Conservation (phyloP, 1,140 invertebrate species). For the Zeugodacus cucurbitae region DNA sequence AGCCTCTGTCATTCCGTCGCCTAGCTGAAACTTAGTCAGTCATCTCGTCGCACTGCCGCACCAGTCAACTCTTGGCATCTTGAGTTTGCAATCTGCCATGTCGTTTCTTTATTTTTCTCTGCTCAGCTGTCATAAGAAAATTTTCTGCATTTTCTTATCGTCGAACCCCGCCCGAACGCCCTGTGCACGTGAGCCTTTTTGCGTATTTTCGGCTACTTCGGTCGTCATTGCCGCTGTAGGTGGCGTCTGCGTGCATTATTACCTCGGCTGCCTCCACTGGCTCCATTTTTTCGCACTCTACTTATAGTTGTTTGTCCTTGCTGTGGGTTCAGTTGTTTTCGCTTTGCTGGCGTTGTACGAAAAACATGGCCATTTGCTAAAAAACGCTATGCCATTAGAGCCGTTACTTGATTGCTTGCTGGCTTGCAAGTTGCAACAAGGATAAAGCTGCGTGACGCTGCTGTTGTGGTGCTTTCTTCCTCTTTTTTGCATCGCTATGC, state of each 20-base stretch:
- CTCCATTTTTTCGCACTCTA: neutral
- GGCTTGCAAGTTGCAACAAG: slow-evolving; percentile 33
- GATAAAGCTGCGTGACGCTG: slow-evolving; percentile 35
- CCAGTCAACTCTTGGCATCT: neutral
- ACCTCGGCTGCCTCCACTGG: neutral
- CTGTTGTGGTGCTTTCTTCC: neutral
- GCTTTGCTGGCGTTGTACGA: neutral
- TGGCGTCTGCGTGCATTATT: slow-evolving; percentile 34
- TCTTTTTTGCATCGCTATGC: neutral
- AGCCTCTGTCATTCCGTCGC: neutral
- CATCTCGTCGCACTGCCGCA: neutral
- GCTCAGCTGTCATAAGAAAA: slow-evolving; percentile 30
- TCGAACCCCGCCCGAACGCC: neutral
- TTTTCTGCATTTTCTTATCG: neutral
- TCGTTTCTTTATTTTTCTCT: neutral
- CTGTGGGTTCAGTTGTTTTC: slow-evolving; percentile 3
- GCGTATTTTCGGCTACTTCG: slow-evolving; percentile 29
- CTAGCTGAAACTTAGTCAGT: neutral
- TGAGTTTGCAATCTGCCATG: slow-evolving; percentile 12
- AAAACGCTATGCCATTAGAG: slow-evolving; percentile 26
- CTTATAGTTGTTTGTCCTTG: slow-evolving; percentile 5
- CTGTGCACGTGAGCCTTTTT: neutral
- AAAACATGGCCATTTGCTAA: slow-evolving; percentile 34
- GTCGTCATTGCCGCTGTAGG: slow-evolving; percentile 16
- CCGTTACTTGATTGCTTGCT: slow-evolving; percentile 25